Base-by-base conservation (phyloP, 23 tunicate genomes). In the Botrylloides violaceus region DNA sequence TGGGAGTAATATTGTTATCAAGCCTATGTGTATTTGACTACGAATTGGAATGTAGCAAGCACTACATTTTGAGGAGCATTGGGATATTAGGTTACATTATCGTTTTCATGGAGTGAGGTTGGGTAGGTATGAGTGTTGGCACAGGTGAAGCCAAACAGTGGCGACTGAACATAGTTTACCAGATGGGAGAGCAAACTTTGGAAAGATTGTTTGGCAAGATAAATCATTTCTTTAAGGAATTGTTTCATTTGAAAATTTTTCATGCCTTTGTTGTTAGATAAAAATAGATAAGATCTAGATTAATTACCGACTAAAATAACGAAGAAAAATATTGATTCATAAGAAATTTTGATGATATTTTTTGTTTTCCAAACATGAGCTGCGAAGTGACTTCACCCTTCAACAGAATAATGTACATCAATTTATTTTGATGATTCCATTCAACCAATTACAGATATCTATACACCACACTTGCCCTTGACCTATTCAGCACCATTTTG, bases 61-160 rank as follows among this genome's bases (percentile, higher is more conserved):
- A 43, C 53, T 43, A 43, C 53, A 43, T 9, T 43, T n/a, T 9
- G 15, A 43, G 53, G 15, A 15, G 12, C 53, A 43, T 9, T 15
- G 53, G 53, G 15, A 15, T 15, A 43, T 43, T 43, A 43, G 53
- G 53, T 7, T 7, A 43, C 53, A 43, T 43, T 15, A 43, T 43
- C n/a, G 53, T 7, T 43, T 43, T 43, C 53, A 43, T 15, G 53
- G 15, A 43, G 53, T 43, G 53, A 63, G 4, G 33, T 63, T 63
- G 35, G 34, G 35, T 23, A 63, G 9, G 3, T 6, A 31, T 27
- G 29, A 68, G 58, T 68, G 47, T 68, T 68, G 74, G 74, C 58
- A 31, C 74, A 68, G 74, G 74, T 68, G 74, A 68, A 68, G 37
- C 23, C 29, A 68, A 68, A 68, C 74, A 68, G 58, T 37, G 58